phyloP scores from a whole-genome alignment of 2,797 vertebrate species.

The Trachops cirrhosus region DNA sequence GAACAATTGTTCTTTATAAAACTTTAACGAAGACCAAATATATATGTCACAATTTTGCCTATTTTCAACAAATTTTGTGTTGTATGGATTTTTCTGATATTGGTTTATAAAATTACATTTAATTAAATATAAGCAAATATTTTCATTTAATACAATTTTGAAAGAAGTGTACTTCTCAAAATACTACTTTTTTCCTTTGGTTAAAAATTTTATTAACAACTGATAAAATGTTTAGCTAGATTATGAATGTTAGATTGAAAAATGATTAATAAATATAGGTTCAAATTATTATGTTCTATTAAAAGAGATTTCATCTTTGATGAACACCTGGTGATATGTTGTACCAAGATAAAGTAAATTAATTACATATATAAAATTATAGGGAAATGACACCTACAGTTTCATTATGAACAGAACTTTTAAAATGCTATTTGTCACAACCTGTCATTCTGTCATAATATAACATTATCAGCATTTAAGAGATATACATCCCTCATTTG shows the following conservation, averaged over 20 bases:
- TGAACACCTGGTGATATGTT: conserved; percentile 55
- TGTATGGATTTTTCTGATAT: not conserved
- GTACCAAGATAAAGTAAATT: conserved; percentile 55
- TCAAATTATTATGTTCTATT: conserved; percentile 46
- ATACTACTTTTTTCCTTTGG: not conserved
- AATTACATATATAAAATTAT: conserved; percentile 53
- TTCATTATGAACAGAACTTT: conserved; percentile 39
- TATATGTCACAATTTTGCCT: not conserved
- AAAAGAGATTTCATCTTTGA: conserved; percentile 38
- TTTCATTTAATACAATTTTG: conserved; percentile 12
- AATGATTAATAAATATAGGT: not conserved
- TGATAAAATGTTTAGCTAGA: conserved; percentile 10
- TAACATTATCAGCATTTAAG: conserved; percentile 21
- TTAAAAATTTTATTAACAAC: not conserved
- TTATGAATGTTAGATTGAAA: conserved; percentile 24
- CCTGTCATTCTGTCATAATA: conserved; percentile 39
- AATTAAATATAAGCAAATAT: not conserved
- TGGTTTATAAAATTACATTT: not conserved
- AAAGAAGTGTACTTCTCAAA: not conserved
- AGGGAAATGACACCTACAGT: conserved; percentile 42
- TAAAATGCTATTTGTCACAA: conserved; percentile 52
- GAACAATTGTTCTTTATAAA: not conserved
- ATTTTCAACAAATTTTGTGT: not conserved
- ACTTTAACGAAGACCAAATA: not conserved
- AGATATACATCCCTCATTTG: not conserved